phyloP scores from a whole-genome alignment of 2,888 invertebrate genomes.

The Timema cristinae region DNA sequence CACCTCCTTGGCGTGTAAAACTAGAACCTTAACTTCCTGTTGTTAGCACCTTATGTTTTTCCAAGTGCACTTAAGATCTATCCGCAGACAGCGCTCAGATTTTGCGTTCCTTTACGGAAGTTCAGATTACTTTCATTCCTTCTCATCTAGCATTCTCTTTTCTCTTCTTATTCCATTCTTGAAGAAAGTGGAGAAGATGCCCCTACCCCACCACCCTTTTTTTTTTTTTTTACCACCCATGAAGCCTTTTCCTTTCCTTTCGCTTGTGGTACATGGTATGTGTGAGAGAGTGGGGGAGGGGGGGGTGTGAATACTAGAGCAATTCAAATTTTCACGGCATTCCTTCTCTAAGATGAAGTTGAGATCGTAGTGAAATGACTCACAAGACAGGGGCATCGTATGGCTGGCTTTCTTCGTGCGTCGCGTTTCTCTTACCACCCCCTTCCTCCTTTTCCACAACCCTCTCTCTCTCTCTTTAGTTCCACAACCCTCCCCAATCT shows the following conservation, averaged over 20 bases:
- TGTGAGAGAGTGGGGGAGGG: not conserved
- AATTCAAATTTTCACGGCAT: slow-evolving; percentile 30
- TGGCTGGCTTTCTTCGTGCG: not conserved
- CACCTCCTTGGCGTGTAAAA: no score
- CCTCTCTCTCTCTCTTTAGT: not conserved
- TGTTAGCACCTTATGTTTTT: slow-evolving; percentile 15
- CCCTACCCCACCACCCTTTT: not conserved
- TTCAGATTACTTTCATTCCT: slow-evolving; percentile 26
- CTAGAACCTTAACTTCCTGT: no score
- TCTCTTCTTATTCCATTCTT: slow-evolving; percentile 10
- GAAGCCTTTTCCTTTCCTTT: not conserved
- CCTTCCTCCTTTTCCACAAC: not conserved
- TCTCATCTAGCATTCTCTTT: slow-evolving; percentile 26
- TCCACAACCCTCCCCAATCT: not conserved
- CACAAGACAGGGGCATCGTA: slow-evolving; percentile 3
- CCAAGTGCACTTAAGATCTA: slow-evolving; percentile 4
- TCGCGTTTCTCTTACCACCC: not conserved
- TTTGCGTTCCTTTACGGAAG: slow-evolving; percentile 20
- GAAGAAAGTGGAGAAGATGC: not conserved
- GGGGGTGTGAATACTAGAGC: slow-evolving; percentile 23
- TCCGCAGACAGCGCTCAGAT: not conserved
- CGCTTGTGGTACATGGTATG: slow-evolving; percentile 4
- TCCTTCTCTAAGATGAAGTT: slow-evolving; percentile 29
- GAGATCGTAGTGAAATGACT: slow-evolving; percentile 26
- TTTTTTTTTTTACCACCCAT: no score